These are phyloP conservation scores for Mycteria americana DNA, from an alignment of 2,797 vertebrate species.

Conservation along the genomic window DNA sequence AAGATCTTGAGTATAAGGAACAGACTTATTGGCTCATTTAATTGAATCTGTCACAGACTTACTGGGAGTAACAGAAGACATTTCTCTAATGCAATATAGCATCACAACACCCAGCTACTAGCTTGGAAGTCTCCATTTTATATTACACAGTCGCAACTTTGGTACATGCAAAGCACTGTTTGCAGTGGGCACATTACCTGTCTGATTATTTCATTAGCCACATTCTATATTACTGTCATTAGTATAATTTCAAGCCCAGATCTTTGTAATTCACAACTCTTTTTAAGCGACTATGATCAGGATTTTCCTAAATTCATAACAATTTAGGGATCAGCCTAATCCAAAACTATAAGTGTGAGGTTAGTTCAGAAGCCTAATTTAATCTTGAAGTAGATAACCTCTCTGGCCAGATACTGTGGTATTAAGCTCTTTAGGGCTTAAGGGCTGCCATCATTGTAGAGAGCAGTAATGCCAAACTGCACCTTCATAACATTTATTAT, in stretches of 20 bases:
- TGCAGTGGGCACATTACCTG: not conserved
- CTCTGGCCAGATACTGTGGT: not conserved
- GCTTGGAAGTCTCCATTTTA: not conserved
- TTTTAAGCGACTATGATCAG: not conserved
- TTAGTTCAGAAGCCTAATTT: not conserved
- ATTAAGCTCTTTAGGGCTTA: not conserved
- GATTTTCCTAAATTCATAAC: not conserved
- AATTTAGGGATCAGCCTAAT: not conserved
- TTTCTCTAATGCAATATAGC: not conserved
- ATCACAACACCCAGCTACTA: not conserved
- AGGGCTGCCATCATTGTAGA: not conserved
- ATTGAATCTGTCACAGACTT: not conserved
- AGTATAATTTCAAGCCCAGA: not conserved
- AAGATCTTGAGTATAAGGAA: not conserved
- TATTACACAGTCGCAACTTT: not conserved
- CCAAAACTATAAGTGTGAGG: not conserved
- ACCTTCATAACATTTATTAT: not conserved
- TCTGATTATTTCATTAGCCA: not conserved
- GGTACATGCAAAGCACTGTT: not conserved
- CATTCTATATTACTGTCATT: not conserved
- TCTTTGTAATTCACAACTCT: not conserved
- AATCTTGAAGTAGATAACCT: not conserved
- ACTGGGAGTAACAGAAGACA: not conserved
- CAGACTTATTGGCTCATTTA: not conserved
- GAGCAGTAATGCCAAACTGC: not conserved